Evolutionary conservation across 2,888 invertebrate species (phyloP), one percentile per base, ranked within the genome.

Genomic region (Chromoteleia sp.): DNA sequence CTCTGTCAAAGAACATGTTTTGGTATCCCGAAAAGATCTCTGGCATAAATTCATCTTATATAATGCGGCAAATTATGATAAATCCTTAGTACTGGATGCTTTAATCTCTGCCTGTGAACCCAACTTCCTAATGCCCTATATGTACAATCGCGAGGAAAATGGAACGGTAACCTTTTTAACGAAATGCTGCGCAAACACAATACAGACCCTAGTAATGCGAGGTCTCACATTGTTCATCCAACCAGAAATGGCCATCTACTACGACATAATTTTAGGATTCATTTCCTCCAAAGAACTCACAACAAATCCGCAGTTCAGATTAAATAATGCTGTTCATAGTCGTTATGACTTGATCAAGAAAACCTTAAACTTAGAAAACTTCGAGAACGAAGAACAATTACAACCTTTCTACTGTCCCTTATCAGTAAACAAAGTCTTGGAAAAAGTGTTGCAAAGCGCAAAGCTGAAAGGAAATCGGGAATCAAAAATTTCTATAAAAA

Each of bases 31-130:
- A 12, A 86, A 87, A 43, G 89, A 91, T 76, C 78, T 90, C 0
- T 91, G 90, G 88, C 91, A 92, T 59, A 92, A 92, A 77, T 91
- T 91, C 21, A 89, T 92, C 52, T 52, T 92, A 14, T 90, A 84
- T 14, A 84, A 88, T 12, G 79, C 85, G 2, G 85, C 78, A n/a
- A 73, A 83, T 2, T 83, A 84, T 6, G 85, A 86, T 1, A 86
- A 87, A 68, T 68, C 67, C 3, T 56, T 82, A 8, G 45, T 91
- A 14, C 59, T 92, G 4, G 87, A 87, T 30, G 76, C 86, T 0
- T 33, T 89, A 0, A 85, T 91, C 19, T 41, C 58, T 3, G 78
- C 82, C 0, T 88, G 87, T 21, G 84, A 87, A 0, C 89, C 90
- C 0, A 87, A 90, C 12, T 78, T 87, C 0, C 39, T 91, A 0